A percentile compares a stretch with the other conserved stretches of the same genome.
Conservation (phyloP, 2,888 invertebrate species). For the Mythimna lalbum region DNA sequence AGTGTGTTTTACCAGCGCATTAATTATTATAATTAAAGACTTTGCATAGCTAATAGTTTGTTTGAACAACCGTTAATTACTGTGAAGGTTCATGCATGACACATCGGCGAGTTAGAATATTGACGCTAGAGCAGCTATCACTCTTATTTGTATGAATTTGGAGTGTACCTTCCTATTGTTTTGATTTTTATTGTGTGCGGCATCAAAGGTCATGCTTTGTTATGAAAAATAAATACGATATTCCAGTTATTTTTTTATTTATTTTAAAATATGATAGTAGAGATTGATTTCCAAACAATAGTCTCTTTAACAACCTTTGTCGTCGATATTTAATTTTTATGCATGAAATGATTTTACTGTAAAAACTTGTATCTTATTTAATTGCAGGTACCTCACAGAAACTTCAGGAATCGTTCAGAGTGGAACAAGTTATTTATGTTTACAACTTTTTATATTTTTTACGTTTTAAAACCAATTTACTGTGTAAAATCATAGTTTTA, state of each 20-base stretch:
- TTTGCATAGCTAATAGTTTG: constrained; percentile 46
- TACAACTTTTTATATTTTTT: too few species aligned
- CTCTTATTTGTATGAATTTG: constrained; percentile 10
- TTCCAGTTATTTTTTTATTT: not conserved
- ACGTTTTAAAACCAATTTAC: too few species aligned
- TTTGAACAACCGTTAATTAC: constrained; percentile 33
- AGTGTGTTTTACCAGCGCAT: constrained; percentile 33
- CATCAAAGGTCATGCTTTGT: constrained; percentile 20
- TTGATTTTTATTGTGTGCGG: constrained; percentile 32
- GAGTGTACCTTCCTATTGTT: constrained; percentile 23
- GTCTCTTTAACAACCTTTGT: not conserved
- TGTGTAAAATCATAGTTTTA: too few species aligned
- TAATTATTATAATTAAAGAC: constrained; percentile 50
- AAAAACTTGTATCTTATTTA: not conserved
- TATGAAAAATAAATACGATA: not conserved
- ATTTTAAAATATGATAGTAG: not conserved
- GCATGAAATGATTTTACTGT: too few species aligned
- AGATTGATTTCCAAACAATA: not conserved
- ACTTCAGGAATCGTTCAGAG: too few species aligned
- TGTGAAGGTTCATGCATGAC: constrained; percentile 11
- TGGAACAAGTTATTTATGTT: constrained; percentile 46
- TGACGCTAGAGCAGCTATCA: not conserved
- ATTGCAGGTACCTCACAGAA: constrained; percentile 11
- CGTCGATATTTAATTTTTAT: not conserved
- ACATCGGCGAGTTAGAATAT: constrained; percentile 7